phyloP scores from a whole-genome alignment of 2,797 vertebrate species.

The Neosalanx taihuensis region DNA sequence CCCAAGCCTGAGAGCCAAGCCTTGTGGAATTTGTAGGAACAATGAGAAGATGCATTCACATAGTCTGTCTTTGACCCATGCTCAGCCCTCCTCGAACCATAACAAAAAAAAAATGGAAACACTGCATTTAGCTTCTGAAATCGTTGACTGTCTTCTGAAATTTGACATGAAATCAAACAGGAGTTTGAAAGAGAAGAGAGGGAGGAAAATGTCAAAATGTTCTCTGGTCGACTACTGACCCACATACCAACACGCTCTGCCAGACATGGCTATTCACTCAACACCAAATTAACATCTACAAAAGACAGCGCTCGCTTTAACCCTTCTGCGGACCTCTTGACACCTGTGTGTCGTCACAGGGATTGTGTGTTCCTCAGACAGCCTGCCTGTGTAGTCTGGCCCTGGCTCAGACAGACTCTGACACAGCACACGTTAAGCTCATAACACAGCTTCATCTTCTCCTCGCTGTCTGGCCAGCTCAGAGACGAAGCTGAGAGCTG shows the following conservation, averaged over 20 bases:
- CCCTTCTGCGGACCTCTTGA: background rate
- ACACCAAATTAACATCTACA: background rate
- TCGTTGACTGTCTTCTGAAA: too few relatives aligned
- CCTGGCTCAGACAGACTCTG: conserved; percentile 31
- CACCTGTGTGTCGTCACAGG: background rate
- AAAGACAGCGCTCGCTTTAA: background rate
- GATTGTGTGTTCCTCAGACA: background rate
- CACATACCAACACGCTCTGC: too few relatives aligned
- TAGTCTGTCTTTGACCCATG: too few relatives aligned
- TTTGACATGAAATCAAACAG: too few relatives aligned
- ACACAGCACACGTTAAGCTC: conserved; percentile 10
- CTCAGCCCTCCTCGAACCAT: too few relatives aligned
- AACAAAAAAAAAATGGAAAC: background rate
- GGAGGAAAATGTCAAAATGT: too few relatives aligned
- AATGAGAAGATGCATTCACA: background rate
- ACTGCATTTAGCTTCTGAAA: too few relatives aligned
- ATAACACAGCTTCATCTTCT: conserved; percentile 43
- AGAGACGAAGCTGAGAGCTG: too few relatives aligned
- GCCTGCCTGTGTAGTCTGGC: background rate
- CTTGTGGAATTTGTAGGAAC: conserved; percentile 2
- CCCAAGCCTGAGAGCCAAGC: background rate
- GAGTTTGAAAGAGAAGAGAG: too few relatives aligned
- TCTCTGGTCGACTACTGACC: too few relatives aligned
- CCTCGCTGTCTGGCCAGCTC: background rate
- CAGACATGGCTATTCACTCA: background rate